Evolutionary conservation across 2,888 invertebrate species (phyloP), one percentile per base, ranked within the genome.

Genomic region (Alsophila aescularia): DNA sequence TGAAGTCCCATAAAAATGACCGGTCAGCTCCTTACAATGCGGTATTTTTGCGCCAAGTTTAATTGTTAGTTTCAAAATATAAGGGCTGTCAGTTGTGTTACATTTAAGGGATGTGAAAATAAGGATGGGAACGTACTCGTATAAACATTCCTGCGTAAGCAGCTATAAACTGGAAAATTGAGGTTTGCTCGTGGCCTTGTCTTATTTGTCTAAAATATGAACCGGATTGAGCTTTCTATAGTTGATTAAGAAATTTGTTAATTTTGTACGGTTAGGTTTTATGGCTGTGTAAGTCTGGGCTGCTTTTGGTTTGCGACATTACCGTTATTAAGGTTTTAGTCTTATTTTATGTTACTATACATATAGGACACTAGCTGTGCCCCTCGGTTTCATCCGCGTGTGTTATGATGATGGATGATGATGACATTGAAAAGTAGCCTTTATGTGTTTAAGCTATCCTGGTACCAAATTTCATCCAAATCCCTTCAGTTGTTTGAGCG

Each of bases 51-150:
- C 15, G 13, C 12, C 9, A 36, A 52, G 40, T 52, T 52, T 47
- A 53, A 47, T 53, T 53, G 47, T 37, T 53, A 47, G 41, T 53
- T 53, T 31, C 36, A 42, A 53, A n/a, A n/a, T n/a, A 54, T 43
- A 49, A 49, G 41, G 37, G 36, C 15, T 39, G 53, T 54, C 47
- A 48, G 31, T 41, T 12, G 31, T 13, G 37, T 45, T 29, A 47
- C 41, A 27, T 51, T 27, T 13, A 40, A 52, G 31, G 47, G 53
- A 53, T 47, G 52, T 12, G 36, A 53, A 47, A 41, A 47, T 48
- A 47, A 48, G 53, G 53, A 47, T 47, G 36, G 52, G 8, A 32
- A 52, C 31, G 40, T 32, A n/a, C n/a, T n/a, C n/a, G n/a, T n/a
- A n/a, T n/a, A 34, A 45, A 44, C 45, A 40, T 45, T 52, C 45